Evolutionary conservation across 1,140 invertebrate genomes (phyloP), one percentile per base, ranked within the genome.

Genomic region (Aporrectodea caliginosa): DNA sequence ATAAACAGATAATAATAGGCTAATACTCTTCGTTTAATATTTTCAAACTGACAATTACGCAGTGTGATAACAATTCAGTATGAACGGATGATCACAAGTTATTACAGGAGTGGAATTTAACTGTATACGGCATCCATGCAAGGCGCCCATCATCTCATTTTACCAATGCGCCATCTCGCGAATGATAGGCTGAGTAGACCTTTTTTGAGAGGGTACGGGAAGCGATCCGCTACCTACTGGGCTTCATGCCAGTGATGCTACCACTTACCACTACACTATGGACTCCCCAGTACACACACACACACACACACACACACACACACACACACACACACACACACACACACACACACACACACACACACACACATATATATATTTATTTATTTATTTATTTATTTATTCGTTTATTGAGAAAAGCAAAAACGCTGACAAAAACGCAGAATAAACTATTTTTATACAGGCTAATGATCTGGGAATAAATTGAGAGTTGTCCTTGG

Each of bases 261-360:
- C n/a, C n/a, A n/a, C n/a, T n/a, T n/a, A n/a, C n/a, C n/a, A n/a
- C n/a, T n/a, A n/a, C n/a, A 58, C 22, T 6, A 58, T 6, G 43
- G 43, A 58, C 43, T 12, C 22, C 43, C 22, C 6, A 22, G 43
- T 58, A 58, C 6, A 58, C 22, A 58, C 6, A 58, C 22, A 58
- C 6, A 58, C 6, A 12, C 6, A 58, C 6, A 58, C 6, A 58
- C 6, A 58, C 43, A 58, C 6, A 58, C 43, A 58, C 6, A 58
- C 43, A 58, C 6, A 58, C 43, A 58, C 6, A 58, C 43, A 58
- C 43, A 58, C 43, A 58, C 43, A 58, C 43, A 58, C 22, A 58
- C 43, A 58, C 43, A 58, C 43, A 58, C 43, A 58, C 43, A 58
- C 43, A 58, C 43, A 58, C 43, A 58, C 43, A 58, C 43, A 58